Percentiles rank a stretch among this genome's conserved stretches.
phyloP scores from a whole-genome alignment of 2,113 vertebrate species.

The Pampusana beccarii region DNA sequence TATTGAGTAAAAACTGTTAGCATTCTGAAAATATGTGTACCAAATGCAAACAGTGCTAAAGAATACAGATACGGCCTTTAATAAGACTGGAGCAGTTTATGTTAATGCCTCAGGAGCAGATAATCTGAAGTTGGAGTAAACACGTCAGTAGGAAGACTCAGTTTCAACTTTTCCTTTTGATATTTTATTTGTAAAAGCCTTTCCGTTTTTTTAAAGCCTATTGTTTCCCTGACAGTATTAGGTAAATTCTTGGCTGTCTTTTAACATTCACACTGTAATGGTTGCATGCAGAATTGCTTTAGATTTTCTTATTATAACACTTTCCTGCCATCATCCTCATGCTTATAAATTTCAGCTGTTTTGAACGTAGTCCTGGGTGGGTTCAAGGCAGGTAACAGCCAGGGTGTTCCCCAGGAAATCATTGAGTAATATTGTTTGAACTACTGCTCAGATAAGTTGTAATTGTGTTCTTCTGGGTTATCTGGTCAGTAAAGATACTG shows the following conservation, averaged over 20 bases:
- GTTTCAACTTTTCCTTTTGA: slow-evolving; percentile 8
- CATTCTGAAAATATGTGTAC: slow-evolving; percentile 24
- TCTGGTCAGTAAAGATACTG: neutral
- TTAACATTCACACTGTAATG: neutral
- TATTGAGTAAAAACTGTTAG: neutral
- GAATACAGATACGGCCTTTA: neutral
- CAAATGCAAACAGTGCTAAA: slow-evolving; percentile 9
- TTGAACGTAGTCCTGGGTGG: neutral
- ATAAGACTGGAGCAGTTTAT: neutral
- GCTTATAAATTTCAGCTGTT: neutral
- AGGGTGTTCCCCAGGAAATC: neutral
- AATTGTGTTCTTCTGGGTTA: neutral
- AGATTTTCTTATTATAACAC: neutral
- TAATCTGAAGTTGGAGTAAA: slow-evolving; percentile 14
- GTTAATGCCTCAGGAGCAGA: slow-evolving; percentile 1
- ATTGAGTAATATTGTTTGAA: neutral
- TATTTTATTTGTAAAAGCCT: neutral
- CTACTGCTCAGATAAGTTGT: neutral
- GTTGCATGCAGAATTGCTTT: neutral
- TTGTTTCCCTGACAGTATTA: neutral
- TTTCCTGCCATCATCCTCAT: neutral
- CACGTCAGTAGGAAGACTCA: neutral
- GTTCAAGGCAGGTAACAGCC: slow-evolving; percentile 12
- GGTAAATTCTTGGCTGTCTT: slow-evolving; percentile 3
- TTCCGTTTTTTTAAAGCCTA: neutral